Percentiles rank a stretch among this genome's conserved stretches.
These are phyloP conservation scores for Pomatorhinus ruficollis DNA, from an alignment of 2,113 vertebrate species.

Conservation along the genomic window DNA sequence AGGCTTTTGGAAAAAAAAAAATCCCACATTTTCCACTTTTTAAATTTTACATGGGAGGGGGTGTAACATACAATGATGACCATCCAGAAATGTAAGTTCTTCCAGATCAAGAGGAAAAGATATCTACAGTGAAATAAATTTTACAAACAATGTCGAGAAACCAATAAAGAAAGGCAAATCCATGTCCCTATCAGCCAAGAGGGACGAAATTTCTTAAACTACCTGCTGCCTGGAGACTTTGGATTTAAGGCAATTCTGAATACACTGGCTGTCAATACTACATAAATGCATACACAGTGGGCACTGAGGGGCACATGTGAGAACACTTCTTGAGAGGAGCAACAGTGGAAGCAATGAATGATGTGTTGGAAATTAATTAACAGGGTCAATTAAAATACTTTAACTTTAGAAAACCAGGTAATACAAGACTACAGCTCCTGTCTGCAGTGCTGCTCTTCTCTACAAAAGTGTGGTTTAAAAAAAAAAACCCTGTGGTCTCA, in stretches of 20 bases:
- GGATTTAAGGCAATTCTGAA: neutral
- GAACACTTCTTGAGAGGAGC: neutral
- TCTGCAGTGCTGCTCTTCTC: neutral
- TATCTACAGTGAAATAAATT: neutral
- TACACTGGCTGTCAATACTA: neutral
- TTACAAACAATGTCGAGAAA: neutral
- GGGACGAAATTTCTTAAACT: neutral
- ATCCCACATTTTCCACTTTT: neutral
- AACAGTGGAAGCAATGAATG: neutral
- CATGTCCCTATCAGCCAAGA: neutral
- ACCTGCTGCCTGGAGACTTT: neutral
- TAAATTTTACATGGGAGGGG: neutral
- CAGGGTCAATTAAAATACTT: neutral
- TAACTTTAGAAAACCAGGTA: neutral
- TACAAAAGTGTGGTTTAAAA: neutral
- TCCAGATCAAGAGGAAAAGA: neutral
- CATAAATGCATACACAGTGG: neutral
- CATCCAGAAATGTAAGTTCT: neutral
- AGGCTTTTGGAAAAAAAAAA: neutral
- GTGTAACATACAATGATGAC: neutral
- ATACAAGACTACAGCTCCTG: neutral
- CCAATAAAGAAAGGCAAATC: neutral
- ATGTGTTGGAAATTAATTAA: neutral
- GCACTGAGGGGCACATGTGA: accelerated
- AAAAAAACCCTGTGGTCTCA: neutral